A percentile compares a stretch with the other conserved stretches of the same genome.
Evolutionary conservation across 2,113 vertebrate species (phyloP).

Genomic region (Pyrgilauda ruficollis): DNA sequence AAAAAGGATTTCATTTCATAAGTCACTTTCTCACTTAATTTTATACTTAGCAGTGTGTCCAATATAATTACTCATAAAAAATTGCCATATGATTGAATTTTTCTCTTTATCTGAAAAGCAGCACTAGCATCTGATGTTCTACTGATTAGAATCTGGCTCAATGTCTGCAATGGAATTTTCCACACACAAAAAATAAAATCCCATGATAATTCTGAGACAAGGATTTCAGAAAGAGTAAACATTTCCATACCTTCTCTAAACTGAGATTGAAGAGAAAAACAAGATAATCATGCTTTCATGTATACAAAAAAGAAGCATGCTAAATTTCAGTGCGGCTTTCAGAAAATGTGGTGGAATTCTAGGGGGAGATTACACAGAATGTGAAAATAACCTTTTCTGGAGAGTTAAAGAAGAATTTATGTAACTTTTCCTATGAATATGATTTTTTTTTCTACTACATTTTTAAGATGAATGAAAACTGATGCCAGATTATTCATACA

Average conservation of each 20-base stretch:
- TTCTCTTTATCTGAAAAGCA: conserved; percentile 32
- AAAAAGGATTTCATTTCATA: neutral
- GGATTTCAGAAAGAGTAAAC: neutral
- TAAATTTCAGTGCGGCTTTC: neutral
- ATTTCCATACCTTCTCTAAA: neutral
- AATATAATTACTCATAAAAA: conserved; percentile 43
- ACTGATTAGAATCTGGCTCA: neutral
- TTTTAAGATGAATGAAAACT: neutral
- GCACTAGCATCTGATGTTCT: neutral
- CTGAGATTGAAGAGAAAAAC: neutral
- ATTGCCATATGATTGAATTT: conserved; percentile 31
- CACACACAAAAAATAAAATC: neutral
- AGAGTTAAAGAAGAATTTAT: neutral
- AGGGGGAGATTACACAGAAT: neutral
- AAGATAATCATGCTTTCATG: neutral
- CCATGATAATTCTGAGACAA: neutral
- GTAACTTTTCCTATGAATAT: neutral
- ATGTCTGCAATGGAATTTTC: conserved; percentile 17
- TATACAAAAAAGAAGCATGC: neutral
- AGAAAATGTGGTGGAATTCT: neutral
- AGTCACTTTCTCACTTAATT: conserved; percentile 9
- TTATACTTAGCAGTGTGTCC: neutral
- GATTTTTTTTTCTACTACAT: neutral
- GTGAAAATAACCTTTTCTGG: neutral
- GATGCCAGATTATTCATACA: neutral